Evolutionary conservation across 2,888 invertebrate species (phyloP).

Genomic region (Micoletzkya japonica): DNA sequence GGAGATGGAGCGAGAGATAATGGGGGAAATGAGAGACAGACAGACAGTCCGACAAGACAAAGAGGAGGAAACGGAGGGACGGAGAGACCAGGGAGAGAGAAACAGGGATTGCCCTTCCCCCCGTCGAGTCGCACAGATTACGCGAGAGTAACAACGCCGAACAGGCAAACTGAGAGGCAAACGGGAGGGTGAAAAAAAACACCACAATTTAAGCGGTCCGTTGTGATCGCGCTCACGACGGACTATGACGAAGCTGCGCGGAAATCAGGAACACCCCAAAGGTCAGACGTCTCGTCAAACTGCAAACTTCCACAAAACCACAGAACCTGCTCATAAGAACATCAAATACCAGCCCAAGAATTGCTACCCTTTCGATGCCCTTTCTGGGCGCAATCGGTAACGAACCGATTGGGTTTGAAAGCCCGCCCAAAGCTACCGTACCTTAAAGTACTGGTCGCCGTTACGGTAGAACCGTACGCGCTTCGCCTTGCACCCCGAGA

Average conservation of each 20-base stretch:
- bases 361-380: slow-evolving; percentile 1
- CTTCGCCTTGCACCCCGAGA: slow-evolving; percentile 46
- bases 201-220: too few species aligned
- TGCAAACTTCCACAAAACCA: background rate
- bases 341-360: background rate
- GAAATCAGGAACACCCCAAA: too few species aligned
- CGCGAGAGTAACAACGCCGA: too few species aligned
- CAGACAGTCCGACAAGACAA: background rate
- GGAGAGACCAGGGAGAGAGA: background rate
- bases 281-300: too few species aligned
- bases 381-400: background rate
- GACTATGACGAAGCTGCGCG: too few species aligned
- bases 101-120: background rate
- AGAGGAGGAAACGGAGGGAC: background rate
- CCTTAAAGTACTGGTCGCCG: slow-evolving; percentile 62
- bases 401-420: background rate
- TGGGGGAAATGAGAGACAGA: background rate
- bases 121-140: too few species aligned
- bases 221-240: too few species aligned
- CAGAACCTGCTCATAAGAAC: background rate
- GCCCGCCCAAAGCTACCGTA: slow-evolving; percentile 6
- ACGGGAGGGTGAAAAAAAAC: too few species aligned
- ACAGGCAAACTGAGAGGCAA: too few species aligned
- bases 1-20: background rate
- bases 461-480: slow-evolving; percentile 61